Percentiles rank a stretch among this genome's conserved stretches.
Evolutionary conservation across 2,113 vertebrate species (phyloP).

Genomic region (Ameiurus melas): DNA sequence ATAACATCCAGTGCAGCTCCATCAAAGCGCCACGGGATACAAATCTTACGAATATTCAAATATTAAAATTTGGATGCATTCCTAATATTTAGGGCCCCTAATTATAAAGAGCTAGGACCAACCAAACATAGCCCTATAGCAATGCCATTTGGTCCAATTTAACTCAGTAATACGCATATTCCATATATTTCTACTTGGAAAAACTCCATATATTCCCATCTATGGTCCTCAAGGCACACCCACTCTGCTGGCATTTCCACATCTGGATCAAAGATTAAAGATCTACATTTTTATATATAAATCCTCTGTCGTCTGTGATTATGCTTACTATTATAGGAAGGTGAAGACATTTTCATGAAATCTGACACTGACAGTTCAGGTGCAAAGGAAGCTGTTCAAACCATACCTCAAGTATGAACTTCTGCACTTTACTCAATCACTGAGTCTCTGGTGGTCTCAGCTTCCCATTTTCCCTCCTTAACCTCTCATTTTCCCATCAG

Average conservation of each 20-base stretch:
- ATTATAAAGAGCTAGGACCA: neutral
- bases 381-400: neutral
- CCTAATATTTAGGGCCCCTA: neutral
- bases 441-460: conserved; percentile 34
- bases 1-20: neutral
- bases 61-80: neutral
- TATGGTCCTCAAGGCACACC: neutral
- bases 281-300: neutral
- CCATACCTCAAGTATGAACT: neutral
- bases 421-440: conserved; percentile 53
- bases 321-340: neutral
- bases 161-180: neutral
- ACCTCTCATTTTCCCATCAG: conserved; percentile 24
- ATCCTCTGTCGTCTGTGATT: neutral
- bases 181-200: neutral
- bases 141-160: neutral
- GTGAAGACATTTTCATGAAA: neutral
- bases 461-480: conserved; percentile 34
- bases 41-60: neutral
- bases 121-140: neutral
- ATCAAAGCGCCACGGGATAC: neutral
- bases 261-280: neutral
- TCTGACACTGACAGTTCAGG: neutral
- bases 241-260: neutral
- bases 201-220: neutral